These are phyloP conservation scores for Poecile montanus DNA, from an alignment of 2,797 vertebrate genomes.

Conservation along the genomic window DNA sequence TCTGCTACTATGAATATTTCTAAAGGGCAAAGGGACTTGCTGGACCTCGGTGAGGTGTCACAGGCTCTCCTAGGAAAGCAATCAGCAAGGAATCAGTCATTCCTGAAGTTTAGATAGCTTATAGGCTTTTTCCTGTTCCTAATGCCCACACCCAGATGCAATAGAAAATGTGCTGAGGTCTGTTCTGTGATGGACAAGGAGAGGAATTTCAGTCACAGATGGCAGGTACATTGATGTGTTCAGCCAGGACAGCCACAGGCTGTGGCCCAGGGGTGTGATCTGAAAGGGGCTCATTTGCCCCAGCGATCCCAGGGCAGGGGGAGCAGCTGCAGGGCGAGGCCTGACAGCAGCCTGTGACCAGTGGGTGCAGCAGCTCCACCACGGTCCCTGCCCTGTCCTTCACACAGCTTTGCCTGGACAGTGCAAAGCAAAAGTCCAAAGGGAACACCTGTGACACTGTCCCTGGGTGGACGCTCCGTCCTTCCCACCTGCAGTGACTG, in stretches of 20 bases:
- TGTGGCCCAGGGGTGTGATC: neutral
- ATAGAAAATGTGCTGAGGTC: neutral
- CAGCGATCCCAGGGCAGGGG: neutral
- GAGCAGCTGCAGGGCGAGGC: neutral
- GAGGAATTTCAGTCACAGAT: neutral
- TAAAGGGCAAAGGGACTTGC: neutral
- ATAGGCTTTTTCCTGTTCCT: neutral
- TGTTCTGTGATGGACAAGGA: neutral
- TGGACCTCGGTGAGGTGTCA: neutral
- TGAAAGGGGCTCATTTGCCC: neutral
- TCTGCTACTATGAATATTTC: neutral
- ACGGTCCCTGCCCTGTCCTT: neutral
- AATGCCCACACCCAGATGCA: neutral
- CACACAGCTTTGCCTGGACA: neutral
- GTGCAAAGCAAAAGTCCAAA: neutral
- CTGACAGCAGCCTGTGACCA: neutral
- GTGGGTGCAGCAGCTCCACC: neutral
- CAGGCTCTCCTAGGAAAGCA: neutral
- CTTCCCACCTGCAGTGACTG: rapidly evolving
- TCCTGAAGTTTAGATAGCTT: neutral
- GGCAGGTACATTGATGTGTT: neutral
- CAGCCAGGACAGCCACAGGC: neutral
- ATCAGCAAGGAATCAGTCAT: neutral
- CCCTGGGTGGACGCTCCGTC: rapidly evolving
- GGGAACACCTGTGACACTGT: neutral